Base-by-base conservation (phyloP, 2,113 vertebrate species). In the Vulpes ferrilata region DNA sequence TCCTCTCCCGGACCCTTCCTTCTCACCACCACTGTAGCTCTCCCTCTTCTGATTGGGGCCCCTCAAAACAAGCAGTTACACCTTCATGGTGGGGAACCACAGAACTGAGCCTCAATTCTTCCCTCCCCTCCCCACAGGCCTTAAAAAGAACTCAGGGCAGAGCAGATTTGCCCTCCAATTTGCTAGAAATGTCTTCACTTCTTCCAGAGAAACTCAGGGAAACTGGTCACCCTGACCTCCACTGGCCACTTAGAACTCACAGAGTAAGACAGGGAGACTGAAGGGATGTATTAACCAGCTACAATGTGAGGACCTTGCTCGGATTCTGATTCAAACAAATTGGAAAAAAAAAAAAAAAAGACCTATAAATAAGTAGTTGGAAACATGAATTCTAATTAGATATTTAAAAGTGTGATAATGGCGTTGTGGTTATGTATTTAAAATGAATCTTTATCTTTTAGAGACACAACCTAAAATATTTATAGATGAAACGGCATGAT, bases 351-450 rank as follows among this genome's bases (percentile, higher is more conserved):
- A 35, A 35, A 35, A 43, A 62, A 73, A 60, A 38, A 60, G 64
- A 53, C 30, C 59, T 95, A 43, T 32, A 84, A 88, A 93, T 38
- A 90, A 78, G 65, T 30, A 76, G n/a, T 48, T 73, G 11, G 60
- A 94, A 92, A 82, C 62, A 76, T 15, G 55, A 78, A 93, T 51
- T 78, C 30, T 55, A 53, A 82, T 94, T 86, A 95, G 74, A 65
- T 32, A 87, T 60, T 95, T 81, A 43, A 78, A 86, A 82, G 12
- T 19, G 20, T 92, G 48, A 64, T 48, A 38, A 82, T 65, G 35
- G 9, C 91, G 60, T 57, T 48, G 59, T n/a, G n/a, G 38, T 69
- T 69, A 30, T 62, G 11, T 74, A 60, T 69, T 92, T 71, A 35
- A 80, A 95, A 59, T 23, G 38, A 82, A 60, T 23, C 25, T 25